A percentile compares a stretch with the other conserved stretches of the same genome.
These are phyloP conservation scores for Pimpla rufipes DNA, from an alignment of 2,888 invertebrate species.

Conservation along the genomic window DNA sequence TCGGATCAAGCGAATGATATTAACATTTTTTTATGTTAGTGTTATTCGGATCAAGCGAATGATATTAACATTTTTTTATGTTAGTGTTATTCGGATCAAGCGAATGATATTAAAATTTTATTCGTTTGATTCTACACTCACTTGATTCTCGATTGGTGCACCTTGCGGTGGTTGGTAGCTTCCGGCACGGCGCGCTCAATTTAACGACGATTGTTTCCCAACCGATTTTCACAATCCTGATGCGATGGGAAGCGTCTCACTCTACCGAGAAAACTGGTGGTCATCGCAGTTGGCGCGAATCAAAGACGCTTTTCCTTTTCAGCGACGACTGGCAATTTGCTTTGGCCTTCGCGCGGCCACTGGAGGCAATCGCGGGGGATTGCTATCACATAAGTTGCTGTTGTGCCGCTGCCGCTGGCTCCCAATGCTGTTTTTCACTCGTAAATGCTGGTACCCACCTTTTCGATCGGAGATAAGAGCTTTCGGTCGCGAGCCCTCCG, in stretches of 20 bases:
- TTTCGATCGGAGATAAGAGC: slow-evolving; percentile 27
- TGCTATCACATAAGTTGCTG: slow-evolving; percentile 28
- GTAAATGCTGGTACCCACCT: slow-evolving; percentile 29
- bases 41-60: no score
- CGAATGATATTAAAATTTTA: no score
- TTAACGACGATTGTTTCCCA: no score
- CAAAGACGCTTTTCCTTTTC: slow-evolving; percentile 25
- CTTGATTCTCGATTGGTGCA: neutral
- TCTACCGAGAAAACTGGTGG: slow-evolving; percentile 4
- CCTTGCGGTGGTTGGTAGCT: no score
- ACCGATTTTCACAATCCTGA: slow-evolving; percentile 1
- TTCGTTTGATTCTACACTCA: no score
- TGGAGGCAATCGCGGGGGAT: slow-evolving; percentile 27
- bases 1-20: no score
- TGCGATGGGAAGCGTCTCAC: neutral
- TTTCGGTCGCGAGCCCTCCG: neutral
- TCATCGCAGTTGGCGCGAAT: slow-evolving; percentile 8
- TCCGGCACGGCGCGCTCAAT: no score
- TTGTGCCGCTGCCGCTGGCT: neutral
- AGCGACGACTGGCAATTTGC: slow-evolving; percentile 39
- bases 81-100: no score
- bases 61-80: no score
- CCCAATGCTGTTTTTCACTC: no score
- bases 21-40: no score
- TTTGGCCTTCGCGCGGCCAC: slow-evolving; percentile 16